Conservation (phyloP, 2,797 vertebrate species). For the Lithobates pipiens region DNA sequence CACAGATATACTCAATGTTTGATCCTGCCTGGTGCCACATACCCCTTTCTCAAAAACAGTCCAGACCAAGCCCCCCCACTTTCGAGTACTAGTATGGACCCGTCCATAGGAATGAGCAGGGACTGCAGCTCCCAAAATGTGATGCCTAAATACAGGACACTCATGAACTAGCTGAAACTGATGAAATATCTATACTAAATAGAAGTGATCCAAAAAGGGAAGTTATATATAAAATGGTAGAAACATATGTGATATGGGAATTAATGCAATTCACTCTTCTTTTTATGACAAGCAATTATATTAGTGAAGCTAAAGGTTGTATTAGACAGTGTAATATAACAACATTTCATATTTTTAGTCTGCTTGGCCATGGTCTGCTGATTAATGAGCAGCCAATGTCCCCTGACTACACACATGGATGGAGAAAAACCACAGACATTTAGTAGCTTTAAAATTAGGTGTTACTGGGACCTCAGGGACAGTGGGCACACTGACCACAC, state of each 20-base stretch:
- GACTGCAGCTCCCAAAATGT: too few relatives aligned
- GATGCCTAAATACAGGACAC: background rate
- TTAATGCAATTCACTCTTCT: background rate
- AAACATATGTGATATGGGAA: background rate
- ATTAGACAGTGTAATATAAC: background rate
- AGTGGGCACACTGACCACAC: background rate
- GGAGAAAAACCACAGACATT: conserved; percentile 24
- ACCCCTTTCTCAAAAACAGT: too few relatives aligned
- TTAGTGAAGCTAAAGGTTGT: background rate
- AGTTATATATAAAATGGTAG: background rate
- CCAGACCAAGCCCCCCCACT: too few relatives aligned
- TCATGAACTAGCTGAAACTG: background rate
- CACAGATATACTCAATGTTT: too few relatives aligned
- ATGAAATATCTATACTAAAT: background rate
- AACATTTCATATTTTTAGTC: background rate
- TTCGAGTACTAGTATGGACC: too few relatives aligned
- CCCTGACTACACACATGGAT: background rate
- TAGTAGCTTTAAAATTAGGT: conserved; percentile 6
- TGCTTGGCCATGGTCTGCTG: background rate
- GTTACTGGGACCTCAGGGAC: conserved; percentile 16
- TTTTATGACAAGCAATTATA: background rate
- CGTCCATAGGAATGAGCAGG: too few relatives aligned
- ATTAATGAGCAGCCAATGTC: background rate
- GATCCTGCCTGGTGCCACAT: too few relatives aligned
- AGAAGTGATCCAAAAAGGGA: background rate